These are phyloP conservation scores for Ectropis crepuscularia DNA, from an alignment of 2,888 invertebrate genomes.

Conservation along the genomic window DNA sequence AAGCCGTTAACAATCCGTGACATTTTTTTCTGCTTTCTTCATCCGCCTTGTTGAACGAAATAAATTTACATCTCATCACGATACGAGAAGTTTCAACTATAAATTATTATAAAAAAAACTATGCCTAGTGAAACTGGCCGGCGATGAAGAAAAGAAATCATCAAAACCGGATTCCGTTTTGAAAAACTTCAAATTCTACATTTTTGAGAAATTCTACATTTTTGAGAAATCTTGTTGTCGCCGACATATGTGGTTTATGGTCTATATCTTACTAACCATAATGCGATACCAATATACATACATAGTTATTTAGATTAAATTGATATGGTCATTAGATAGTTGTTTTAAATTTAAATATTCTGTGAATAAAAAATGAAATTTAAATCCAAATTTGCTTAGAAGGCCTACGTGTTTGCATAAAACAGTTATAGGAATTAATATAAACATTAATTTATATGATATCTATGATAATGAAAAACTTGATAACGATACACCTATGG, in stretches of 20 bases:
- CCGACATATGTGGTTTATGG: background rate
- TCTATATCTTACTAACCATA: background rate
- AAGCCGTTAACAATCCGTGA: slow-evolving; percentile 49
- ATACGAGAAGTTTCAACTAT: slow-evolving; percentile 16
- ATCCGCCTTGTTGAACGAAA: slow-evolving; percentile 33
- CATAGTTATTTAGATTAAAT: slow-evolving; percentile 4
- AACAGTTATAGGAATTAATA: slow-evolving; percentile 11
- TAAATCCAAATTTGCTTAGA: slow-evolving; percentile 12
- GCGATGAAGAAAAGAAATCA: background rate
- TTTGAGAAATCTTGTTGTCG: background rate
- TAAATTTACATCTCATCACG: slow-evolving; percentile 42
- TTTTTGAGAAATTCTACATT: background rate
- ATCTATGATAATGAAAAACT: slow-evolving; percentile 20
- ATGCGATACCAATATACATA: background rate
- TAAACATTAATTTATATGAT: slow-evolving; percentile 12
- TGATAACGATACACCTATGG: background rate
- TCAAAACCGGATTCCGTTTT: background rate
- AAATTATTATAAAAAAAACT: slow-evolving; percentile 20
- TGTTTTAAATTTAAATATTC: slow-evolving; percentile 18
- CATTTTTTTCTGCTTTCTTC: slow-evolving; percentile 41
- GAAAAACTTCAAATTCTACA: background rate
- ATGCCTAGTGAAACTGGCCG: slow-evolving; percentile 8
- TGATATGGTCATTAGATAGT: slow-evolving; percentile 8
- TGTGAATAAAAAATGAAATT: slow-evolving; percentile 19
- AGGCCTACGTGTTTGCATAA: slow-evolving; percentile 12